Conservation (phyloP, 53 echinoderm and acorn worm genomes). For the Paracentrotus lividus region DNA sequence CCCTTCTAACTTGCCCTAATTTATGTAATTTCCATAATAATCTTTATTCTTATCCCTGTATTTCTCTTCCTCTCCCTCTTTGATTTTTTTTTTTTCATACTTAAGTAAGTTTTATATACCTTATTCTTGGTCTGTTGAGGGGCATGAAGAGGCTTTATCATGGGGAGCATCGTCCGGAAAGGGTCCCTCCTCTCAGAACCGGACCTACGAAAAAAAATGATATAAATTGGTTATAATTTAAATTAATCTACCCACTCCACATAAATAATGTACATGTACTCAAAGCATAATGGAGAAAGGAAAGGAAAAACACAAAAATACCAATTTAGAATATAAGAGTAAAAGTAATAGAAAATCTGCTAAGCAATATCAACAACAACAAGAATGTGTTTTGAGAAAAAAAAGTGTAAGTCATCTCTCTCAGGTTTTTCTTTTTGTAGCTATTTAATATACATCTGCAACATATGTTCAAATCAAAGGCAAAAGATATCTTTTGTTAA, state of each 20-base stretch:
- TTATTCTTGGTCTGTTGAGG: constrained; percentile 46
- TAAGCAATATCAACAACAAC: not conserved
- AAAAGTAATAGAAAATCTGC: too few relatives aligned
- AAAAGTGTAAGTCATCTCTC: not conserved
- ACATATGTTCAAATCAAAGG: not conserved
- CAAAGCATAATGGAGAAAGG: too few relatives aligned
- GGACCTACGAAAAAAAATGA: not conserved
- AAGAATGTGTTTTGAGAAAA: not conserved
- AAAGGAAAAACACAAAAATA: too few relatives aligned
- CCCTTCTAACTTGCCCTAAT: too few relatives aligned
- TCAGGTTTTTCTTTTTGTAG: too few relatives aligned
- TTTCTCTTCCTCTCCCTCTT: not conserved
- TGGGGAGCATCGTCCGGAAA: constrained; percentile 48
- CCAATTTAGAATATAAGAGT: too few relatives aligned
- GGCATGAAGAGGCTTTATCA: constrained; percentile 58
- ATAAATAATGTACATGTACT: too few relatives aligned
- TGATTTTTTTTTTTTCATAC: too few relatives aligned
- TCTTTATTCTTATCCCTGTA: not conserved
- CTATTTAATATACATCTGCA: too few relatives aligned
- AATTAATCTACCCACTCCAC: too few relatives aligned
- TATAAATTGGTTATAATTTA: too few relatives aligned
- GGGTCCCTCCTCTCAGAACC: constrained; percentile 67
- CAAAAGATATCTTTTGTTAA: not conserved
- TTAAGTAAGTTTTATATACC: not conserved
- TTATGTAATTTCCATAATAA: too few relatives aligned